Evolutionary conservation across 2,797 vertebrate species (phyloP).

Genomic region (Notoglanidium macrostoma): DNA sequence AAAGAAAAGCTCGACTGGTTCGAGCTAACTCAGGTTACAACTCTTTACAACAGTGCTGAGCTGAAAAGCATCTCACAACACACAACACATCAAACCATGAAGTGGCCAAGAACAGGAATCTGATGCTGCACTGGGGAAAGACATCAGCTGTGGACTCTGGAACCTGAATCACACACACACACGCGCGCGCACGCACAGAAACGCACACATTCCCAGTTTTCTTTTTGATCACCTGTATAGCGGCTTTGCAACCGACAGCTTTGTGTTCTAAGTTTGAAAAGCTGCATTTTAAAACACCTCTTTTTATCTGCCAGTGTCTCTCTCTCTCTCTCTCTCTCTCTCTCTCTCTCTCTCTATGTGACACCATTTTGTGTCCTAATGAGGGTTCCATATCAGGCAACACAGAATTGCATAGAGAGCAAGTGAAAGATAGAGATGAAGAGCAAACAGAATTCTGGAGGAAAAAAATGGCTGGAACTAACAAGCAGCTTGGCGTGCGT

Average conservation of each 20-base stretch:
- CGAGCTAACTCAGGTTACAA: background rate
- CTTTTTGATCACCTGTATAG: slow-evolving; percentile 34
- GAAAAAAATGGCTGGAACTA: slow-evolving; percentile 20
- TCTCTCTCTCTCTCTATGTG: background rate
- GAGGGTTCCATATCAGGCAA: slow-evolving; percentile 46
- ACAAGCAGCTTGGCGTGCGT: slow-evolving; percentile 37
- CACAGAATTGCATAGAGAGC: slow-evolving; percentile 43
- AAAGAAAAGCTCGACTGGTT: background rate
- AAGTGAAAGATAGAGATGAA: slow-evolving; percentile 52
- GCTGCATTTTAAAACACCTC: slow-evolving; percentile 30
- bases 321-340: slow-evolving; percentile 9
- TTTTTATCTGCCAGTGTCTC: slow-evolving; percentile 12
- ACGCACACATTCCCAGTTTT: background rate
- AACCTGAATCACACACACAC: background rate
- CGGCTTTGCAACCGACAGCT: slow-evolving; percentile 16
- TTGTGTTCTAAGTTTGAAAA: slow-evolving; percentile 13
- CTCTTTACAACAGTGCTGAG: background rate
- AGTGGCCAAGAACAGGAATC: background rate
- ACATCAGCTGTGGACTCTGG: background rate
- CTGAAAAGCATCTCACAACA: background rate
- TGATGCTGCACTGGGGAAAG: background rate
- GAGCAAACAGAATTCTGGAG: slow-evolving; percentile 41
- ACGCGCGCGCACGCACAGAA: slow-evolving; percentile 1
- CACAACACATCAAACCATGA: background rate
- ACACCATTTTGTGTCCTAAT: slow-evolving; percentile 68